Evolutionary conservation across 1,140 invertebrate genomes (phyloP), one percentile per base, ranked within the genome.

Genomic region (Diorhabda sublineata): DNA sequence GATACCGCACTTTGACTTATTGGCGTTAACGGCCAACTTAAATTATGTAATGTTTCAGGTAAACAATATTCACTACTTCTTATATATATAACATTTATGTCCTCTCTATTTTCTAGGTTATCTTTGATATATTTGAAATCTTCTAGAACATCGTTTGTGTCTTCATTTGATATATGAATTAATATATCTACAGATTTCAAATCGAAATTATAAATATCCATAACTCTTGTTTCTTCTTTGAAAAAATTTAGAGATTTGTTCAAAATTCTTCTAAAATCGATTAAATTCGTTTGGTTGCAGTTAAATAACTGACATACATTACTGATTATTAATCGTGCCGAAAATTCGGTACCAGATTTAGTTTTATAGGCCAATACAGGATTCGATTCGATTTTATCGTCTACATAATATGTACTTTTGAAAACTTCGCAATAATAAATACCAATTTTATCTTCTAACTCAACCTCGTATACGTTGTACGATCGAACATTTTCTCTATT

Each of bases 361-460:
- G 76, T 72, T 66, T 77, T 79, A 8, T 68, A 73, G 5, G 78
- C 72, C 5, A 79, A 74, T 58, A 81, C 68, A 45, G 56, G 74
- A 59, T 77, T 74, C 0, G 61, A 82, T 11, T 58, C 72, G 73
- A 67, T 59, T 42, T 3, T 73, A 69, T 45, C 58, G 8, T 7
- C 74, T 26, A 62, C 76, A 44, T 64, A 79, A 79, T 64, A 76
- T 61, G 70, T 78, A 66, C 80, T 76, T 11, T 73, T 77, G 65
- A 80, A 78, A 26, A 75, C 81, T 73, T 82, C 78, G 69, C 84
- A 84, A 81, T 82, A 83, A 72, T 84, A 85, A 64, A 81, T 76
- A 8, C 81, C 82, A 3, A 81, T 75, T 8, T 75, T 76, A 7
- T 81, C 78, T 43, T 75, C 77, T 4, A 79, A 61, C 3, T 64